Base-by-base conservation (phyloP, 2,113 vertebrate species). In the Anguilla japonica region DNA sequence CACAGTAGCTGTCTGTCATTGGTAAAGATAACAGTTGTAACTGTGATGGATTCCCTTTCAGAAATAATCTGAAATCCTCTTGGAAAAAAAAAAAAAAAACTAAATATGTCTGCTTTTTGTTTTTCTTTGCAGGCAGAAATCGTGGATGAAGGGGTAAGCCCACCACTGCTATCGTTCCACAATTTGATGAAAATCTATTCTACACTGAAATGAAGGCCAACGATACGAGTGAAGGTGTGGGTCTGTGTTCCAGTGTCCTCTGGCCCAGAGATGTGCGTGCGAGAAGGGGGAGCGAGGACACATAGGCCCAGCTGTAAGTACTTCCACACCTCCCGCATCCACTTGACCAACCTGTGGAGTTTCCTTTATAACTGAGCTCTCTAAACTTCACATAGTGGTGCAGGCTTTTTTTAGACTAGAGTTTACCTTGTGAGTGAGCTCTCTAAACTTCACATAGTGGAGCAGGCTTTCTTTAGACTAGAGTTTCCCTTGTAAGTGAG, bases 271-370 rank as follows among this genome's bases (percentile, higher is more conserved):
- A 87, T 98, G 97, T 89, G 90, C 93, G 57, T 98, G 97, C 93
- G 96, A 97, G 89, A 98, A 97, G 90, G 97, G 97, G 26, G 97
- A 98, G 92, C 94, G 93, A 91, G 97, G 97, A 85, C 89, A 93
- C 83, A 92, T 92, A 6, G 97, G 97, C 79, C 92, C 96, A 88
- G 90, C 94, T 87, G 97, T 98, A 92, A 98, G 97, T 97, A 93
- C 86, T 86, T 79, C 82, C 34, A 84, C 15, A 88, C 41, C 84
- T 50, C 40, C 84, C 53, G 3, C 43, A 83, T 53, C 26, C 39
- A 87, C 83, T 86, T 18, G 86, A 81, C 63, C 40, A 22, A 53
- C 50, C 11, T 43, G 39, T 53, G 50, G 50, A 53, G 50, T 53
- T 53, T 53, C 50, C 50, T 11, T 53, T 53, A 13, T 53, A 53